Evolutionary conservation across 2,888 invertebrate genomes (phyloP).

Genomic region (Ectemnius cavifrons): DNA sequence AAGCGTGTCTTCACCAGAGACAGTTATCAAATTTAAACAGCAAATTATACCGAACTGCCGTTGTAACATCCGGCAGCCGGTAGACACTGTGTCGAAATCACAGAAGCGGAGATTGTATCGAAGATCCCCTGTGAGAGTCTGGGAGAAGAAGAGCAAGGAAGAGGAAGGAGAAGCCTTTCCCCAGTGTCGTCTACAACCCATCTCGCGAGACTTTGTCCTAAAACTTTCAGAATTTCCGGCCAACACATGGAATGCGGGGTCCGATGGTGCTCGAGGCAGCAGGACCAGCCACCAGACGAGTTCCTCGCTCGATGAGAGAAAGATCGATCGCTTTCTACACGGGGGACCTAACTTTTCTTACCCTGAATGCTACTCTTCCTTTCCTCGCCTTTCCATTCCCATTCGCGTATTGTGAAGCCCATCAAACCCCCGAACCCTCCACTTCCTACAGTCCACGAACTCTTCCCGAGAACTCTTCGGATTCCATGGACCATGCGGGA

Average conservation of each 20-base stretch:
- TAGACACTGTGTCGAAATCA: not conserved
- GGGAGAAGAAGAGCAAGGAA: too few species aligned
- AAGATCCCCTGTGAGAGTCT: too few species aligned
- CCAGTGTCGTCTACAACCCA: not conserved
- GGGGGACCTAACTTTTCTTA: conserved; percentile 2
- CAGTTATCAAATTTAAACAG: conserved; percentile 4
- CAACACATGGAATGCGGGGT: too few species aligned
- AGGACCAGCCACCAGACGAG: not conserved
- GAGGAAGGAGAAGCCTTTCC: not conserved
- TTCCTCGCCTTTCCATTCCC: not conserved
- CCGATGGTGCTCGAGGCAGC: too few species aligned
- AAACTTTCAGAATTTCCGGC: conserved; percentile 35
- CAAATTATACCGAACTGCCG: not conserved
- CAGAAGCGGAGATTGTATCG: not conserved
- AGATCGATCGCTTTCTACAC: not conserved
- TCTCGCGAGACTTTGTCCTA: conserved; percentile 13
- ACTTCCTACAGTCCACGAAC: conserved; percentile 25
- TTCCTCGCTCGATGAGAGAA: not conserved
- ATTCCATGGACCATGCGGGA: conserved; percentile 46
- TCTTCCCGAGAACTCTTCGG: conserved; percentile 46
- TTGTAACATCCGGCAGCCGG: not conserved
- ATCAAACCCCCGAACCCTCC: not conserved
- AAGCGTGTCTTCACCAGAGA: too few species aligned
- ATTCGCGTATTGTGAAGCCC: not conserved
- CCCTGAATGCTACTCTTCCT: not conserved